Evolutionary conservation across 1,140 invertebrate genomes (phyloP).

Genomic region (Telenomus remus): DNA sequence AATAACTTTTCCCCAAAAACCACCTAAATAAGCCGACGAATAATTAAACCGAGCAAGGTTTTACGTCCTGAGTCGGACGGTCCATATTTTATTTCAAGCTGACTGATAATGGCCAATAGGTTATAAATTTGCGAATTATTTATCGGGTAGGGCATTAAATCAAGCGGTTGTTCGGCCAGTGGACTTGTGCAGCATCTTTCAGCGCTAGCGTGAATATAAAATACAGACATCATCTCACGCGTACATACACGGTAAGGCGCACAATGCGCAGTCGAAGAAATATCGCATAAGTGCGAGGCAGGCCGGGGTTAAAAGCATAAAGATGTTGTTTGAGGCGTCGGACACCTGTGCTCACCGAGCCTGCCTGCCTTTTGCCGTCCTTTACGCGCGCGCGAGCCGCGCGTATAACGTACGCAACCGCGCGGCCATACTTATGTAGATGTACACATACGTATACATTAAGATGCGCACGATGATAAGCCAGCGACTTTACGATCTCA

Average conservation of each 20-base stretch:
- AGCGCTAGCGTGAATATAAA: conserved; percentile 51
- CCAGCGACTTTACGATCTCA: conserved; percentile 74
- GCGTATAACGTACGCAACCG: conserved; percentile 54
- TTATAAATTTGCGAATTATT: conserved; percentile 58
- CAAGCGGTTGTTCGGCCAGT: conserved; percentile 39
- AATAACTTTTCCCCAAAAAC: conserved; percentile 22
- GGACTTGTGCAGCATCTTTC: conserved; percentile 53
- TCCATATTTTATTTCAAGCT: conserved; percentile 41
- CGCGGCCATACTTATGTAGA: conserved; percentile 63
- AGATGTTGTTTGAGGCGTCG: conserved; percentile 61
- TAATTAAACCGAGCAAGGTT: conserved; percentile 28
- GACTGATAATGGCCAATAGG: conserved; percentile 56
- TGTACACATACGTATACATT: conserved; percentile 70
- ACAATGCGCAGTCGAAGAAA: conserved; percentile 53
- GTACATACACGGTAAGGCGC: conserved; percentile 46
- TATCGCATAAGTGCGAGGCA: conserved; percentile 48
- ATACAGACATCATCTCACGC: conserved; percentile 63
- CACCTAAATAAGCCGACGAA: conserved; percentile 18
- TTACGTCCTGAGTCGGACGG: conserved; percentile 1
- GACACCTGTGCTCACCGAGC: conserved; percentile 56
- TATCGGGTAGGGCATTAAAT: conserved; percentile 45
- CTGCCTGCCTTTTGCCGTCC: conserved; percentile 22
- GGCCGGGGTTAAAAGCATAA: conserved; percentile 60
- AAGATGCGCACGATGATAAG: conserved; percentile 74
- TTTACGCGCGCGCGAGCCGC: conserved; percentile 47